phyloP scores from a whole-genome alignment of 1,140 invertebrate genomes.

The Drosophila melanogaster region Release_6_plus_ISO1_MT NT_033779.5:12191501-12192000 shows the following conservation, averaged over 20 bases:
- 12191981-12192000: slow-evolving; percentile 55
- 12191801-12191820: no score
- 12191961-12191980: slow-evolving; percentile 26
- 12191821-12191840: not conserved
- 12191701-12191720: no score
- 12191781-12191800: no score
- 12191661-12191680: slow-evolving; percentile 6
- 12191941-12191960: slow-evolving; percentile 10
- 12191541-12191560: slow-evolving; percentile 40
- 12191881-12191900: slow-evolving; percentile 42
- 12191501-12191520: slow-evolving; percentile 42
- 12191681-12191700: not conserved
- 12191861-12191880: slow-evolving; percentile 49
- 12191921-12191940: slow-evolving; percentile 9
- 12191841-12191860: not conserved
- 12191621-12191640: slow-evolving; percentile 56
- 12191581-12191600: slow-evolving; percentile 31
- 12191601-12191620: slow-evolving; percentile 41
- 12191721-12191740: no score
- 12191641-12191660: slow-evolving; percentile 35
- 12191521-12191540: slow-evolving; percentile 55
- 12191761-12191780: no score
- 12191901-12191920: slow-evolving; percentile 10
- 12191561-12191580: slow-evolving; percentile 26
- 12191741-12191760: no score